Conservation (phyloP, 2,888 invertebrate genomes). For the Chymomyza caudatula region DNA sequence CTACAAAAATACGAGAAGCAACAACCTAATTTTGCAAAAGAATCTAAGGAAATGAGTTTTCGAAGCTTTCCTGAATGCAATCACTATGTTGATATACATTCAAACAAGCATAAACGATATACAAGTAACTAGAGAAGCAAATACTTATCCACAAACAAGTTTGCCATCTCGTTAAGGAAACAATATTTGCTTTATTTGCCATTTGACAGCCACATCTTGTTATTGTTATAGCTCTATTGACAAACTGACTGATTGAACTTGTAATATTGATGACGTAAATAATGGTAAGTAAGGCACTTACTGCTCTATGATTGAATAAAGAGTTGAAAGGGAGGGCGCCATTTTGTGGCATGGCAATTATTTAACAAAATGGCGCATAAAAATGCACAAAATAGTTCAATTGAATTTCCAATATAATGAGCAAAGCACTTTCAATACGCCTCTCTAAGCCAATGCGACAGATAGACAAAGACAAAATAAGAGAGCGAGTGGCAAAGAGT, state of each 20-base stretch:
- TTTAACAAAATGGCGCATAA: neutral
- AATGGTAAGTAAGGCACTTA: neutral
- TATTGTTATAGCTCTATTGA: neutral
- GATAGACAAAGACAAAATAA: neutral
- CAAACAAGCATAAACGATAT: slow-evolving; percentile 19
- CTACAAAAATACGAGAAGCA: too few species aligned
- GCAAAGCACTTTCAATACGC: slow-evolving; percentile 3
- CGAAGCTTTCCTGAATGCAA: too few species aligned
- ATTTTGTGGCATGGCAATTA: neutral
- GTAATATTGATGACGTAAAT: neutral
- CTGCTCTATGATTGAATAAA: slow-evolving; percentile 21
- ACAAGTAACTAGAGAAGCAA: slow-evolving; percentile 3
- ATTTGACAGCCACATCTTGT: neutral
- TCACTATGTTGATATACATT: too few species aligned
- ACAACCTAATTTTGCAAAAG: too few species aligned
- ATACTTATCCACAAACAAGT: neutral
- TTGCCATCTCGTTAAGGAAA: neutral
- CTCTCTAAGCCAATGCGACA: neutral
- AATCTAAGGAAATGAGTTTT: too few species aligned
- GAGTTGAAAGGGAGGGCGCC: neutral
- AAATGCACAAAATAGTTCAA: slow-evolving; percentile 33
- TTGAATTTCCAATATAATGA: slow-evolving; percentile 18
- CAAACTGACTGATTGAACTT: neutral
- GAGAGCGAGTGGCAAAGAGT: neutral
- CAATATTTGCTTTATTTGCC: neutral